phyloP scores from a whole-genome alignment of 1,140 invertebrate genomes.

The Drosophila ambigua region DNA sequence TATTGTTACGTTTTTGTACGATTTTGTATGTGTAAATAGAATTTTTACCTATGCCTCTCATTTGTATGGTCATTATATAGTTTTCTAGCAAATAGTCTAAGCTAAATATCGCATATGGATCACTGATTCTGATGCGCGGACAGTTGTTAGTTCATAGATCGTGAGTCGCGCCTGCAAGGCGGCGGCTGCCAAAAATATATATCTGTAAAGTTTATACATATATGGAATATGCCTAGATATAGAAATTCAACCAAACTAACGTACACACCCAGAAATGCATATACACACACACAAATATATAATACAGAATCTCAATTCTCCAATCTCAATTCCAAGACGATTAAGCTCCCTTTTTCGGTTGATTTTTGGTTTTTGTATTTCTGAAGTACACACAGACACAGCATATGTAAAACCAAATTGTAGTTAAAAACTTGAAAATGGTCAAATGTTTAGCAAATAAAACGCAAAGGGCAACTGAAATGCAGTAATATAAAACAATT shows the following conservation, averaged over 20 bases:
- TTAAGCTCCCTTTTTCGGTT: constrained; percentile 12
- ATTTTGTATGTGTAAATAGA: constrained; percentile 75
- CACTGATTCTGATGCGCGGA: constrained; percentile 21
- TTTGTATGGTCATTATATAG: constrained; percentile 50
- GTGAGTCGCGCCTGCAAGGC: constrained; percentile 62
- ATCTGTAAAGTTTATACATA: constrained; percentile 72
- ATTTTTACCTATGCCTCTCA: constrained; percentile 62
- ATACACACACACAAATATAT: constrained; percentile 18
- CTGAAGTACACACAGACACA: constrained; percentile 20
- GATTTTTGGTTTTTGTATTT: constrained; percentile 1
- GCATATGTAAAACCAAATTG: constrained; percentile 75
- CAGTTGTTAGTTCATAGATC: constrained; percentile 67
- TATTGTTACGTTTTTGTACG: constrained; percentile 79
- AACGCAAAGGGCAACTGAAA: constrained; percentile 59
- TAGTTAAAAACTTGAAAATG: constrained; percentile 79
- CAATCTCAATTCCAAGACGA: constrained; percentile 7
- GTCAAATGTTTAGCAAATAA: constrained; percentile 76
- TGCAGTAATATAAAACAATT: constrained; percentile 54
- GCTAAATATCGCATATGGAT: constrained; percentile 36
- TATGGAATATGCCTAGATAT: constrained; percentile 46
- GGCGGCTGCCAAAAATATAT: constrained; percentile 43
- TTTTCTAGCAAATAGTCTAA: constrained; percentile 58
- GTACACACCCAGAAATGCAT: constrained; percentile 26
- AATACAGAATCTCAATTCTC: constrained; percentile 45
- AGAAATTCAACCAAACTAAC: constrained; percentile 44